Evolutionary conservation across 2,113 vertebrate species (phyloP).

Genomic region (Cricetomys ansorgei): DNA sequence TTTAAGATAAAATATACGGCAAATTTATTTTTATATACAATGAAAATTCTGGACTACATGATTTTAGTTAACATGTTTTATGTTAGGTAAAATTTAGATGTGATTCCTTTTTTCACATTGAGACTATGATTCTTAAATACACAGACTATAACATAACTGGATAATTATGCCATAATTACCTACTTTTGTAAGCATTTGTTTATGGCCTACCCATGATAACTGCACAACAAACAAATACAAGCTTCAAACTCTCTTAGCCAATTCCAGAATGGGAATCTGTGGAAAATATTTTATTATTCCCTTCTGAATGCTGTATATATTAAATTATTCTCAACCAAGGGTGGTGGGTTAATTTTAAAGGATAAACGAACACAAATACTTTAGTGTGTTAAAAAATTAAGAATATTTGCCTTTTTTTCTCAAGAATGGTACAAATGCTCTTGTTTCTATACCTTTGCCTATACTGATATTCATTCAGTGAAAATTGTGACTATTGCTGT

Average conservation of each 20-base stretch:
- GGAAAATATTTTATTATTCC: not conserved
- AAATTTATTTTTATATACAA: not conserved
- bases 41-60: not conserved
- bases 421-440: not conserved
- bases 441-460: not conserved
- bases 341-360: not conserved
- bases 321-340: not conserved
- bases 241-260: not conserved
- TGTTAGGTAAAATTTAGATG: not conserved
- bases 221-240: not conserved
- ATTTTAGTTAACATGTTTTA: not conserved
- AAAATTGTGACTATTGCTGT: not conserved
- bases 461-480: not conserved
- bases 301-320: not conserved
- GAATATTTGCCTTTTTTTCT: not conserved
- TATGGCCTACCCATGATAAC: not conserved
- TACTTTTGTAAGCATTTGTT: not conserved
- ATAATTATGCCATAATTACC: not conserved
- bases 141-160: not conserved
- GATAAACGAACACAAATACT: not conserved
- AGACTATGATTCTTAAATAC: not conserved
- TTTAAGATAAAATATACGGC: not conserved
- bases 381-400: slow-evolving; percentile 2
- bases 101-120: not conserved
- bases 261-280: not conserved